Base-by-base conservation (phyloP, 2,797 vertebrate genomes). In the Chromis chromis region DNA sequence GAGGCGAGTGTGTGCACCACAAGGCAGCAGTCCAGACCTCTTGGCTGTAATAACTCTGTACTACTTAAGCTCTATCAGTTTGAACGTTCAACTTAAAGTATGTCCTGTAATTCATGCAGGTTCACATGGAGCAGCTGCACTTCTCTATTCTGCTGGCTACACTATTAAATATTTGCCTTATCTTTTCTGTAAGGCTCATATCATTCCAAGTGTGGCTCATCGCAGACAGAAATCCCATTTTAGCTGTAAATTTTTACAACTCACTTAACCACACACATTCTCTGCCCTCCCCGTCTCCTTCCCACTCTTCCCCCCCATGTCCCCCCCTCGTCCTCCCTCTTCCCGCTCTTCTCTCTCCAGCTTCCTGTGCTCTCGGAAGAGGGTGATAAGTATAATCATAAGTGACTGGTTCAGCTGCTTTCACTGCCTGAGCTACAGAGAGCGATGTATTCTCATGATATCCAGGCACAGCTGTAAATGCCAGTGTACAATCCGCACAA, bases 351-450 rank as follows among this genome's bases (percentile, higher is more conserved):
- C 56, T 64, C 68, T 79, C 82, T 70, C 44, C 53, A 39, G 79
- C 77, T 72, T 84, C 75, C 73, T 85, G 71, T 76, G 83, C 83
- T 85, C 77, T 86, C 50, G 36, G 73, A 79, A 79, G 79, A 74
- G 48, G 49, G 57, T 73, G 82, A 90, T 92, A 89, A 90, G 83
- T 85, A 65, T 88, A 90, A 91, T 91, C 87, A 66, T 36, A 86
- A 88, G 90, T 87, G 91, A 92, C 87, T 87, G 79, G 71, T 89
- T 91, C 78, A 78, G 82, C 91, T 87, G 84, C 89, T 77, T 68
- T 52, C 77, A 65, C 84, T 63, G 73, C 83, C 76, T 75, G 78
- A 85, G 85, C 80, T 49, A 70, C 76, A 76, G 78, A 88, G 76
- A 65, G 77, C 46, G 46, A 86, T 88, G 83, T 81, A 75, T 83